phyloP scores from a whole-genome alignment of 2,113 vertebrate species.

The Meriones unguiculatus region DNA sequence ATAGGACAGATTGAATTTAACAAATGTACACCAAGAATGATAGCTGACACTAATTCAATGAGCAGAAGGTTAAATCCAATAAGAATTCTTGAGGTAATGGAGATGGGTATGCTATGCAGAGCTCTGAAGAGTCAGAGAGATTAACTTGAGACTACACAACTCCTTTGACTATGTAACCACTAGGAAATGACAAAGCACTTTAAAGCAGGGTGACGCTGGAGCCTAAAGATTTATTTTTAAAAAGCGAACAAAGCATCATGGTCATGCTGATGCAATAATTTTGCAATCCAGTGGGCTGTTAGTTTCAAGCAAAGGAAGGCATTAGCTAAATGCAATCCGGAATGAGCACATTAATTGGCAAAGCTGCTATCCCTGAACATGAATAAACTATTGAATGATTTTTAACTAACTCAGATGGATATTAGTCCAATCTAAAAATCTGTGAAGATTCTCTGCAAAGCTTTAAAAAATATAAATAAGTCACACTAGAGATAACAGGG shows the following conservation, averaged over 20 bases:
- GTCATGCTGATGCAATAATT: slow-evolving; percentile 67
- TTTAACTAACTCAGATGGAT: slow-evolving; percentile 66
- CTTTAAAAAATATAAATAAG: slow-evolving; percentile 73
- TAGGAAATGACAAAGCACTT: slow-evolving; percentile 71
- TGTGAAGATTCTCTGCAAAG: slow-evolving; percentile 51
- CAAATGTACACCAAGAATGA: slow-evolving; percentile 81
- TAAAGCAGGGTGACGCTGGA: slow-evolving; percentile 48
- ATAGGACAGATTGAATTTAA: slow-evolving; percentile 83
- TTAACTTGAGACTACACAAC: slow-evolving; percentile 69
- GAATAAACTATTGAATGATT: slow-evolving; percentile 30
- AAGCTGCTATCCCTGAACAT: background rate
- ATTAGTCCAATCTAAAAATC: slow-evolving; percentile 68
- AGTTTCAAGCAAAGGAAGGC: slow-evolving; percentile 68
- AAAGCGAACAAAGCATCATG: slow-evolving; percentile 70
- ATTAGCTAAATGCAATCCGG: slow-evolving; percentile 62
- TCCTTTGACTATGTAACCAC: slow-evolving; percentile 68
- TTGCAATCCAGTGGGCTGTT: slow-evolving; percentile 55
- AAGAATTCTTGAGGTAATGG: slow-evolving; percentile 78
- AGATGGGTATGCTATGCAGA: slow-evolving; percentile 79
- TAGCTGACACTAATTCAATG: slow-evolving; percentile 86
- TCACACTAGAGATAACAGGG: background rate
- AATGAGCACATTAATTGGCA: slow-evolving; percentile 76
- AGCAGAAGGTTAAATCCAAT: slow-evolving; percentile 83
- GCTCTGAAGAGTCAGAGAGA: slow-evolving; percentile 78
- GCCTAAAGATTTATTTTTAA: slow-evolving; percentile 76